These are phyloP conservation scores for Mizuhopecten yessoensis DNA, from an alignment of 1,140 invertebrate species.

Conservation along the genomic window DNA sequence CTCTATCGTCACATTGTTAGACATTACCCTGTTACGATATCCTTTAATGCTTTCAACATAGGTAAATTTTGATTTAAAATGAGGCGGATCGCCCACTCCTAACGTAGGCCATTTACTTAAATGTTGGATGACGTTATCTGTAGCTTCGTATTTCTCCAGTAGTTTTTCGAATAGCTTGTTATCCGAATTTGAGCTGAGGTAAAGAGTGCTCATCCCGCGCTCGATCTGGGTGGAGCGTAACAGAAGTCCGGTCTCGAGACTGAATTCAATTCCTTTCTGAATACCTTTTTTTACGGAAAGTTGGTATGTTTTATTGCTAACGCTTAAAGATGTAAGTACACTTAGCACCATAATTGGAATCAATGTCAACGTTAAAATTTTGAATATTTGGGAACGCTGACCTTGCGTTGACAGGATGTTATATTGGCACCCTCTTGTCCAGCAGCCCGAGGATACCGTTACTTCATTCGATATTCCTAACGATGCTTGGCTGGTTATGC, in stretches of 20 bases:
- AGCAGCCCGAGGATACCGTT: not conserved
- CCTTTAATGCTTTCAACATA: conserved; percentile 53
- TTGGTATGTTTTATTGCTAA: not conserved
- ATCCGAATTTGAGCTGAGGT: conserved; percentile 65
- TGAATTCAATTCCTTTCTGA: conserved; percentile 42
- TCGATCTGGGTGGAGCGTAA: conserved; percentile 71
- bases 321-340: not conserved
- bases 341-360: conserved; percentile 6
- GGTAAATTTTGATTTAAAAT: conserved; percentile 26
- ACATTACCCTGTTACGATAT: conserved; percentile 50
- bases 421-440: not conserved
- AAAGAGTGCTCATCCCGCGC: conserved; percentile 66
- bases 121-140: not conserved
- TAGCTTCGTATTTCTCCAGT: conserved; percentile 38
- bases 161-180: conserved; percentile 29
- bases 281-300: not conserved
- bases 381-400: not conserved
- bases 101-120: not conserved
- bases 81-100: not conserved
- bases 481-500: not conserved
- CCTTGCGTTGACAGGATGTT: not conserved
- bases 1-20: conserved; percentile 56
- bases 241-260: conserved; percentile 65
- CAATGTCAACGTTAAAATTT: not conserved
- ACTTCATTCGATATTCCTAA: not conserved